Base-by-base conservation (phyloP, 2,888 invertebrate genomes). In the Sarcophaga rosellei region DNA sequence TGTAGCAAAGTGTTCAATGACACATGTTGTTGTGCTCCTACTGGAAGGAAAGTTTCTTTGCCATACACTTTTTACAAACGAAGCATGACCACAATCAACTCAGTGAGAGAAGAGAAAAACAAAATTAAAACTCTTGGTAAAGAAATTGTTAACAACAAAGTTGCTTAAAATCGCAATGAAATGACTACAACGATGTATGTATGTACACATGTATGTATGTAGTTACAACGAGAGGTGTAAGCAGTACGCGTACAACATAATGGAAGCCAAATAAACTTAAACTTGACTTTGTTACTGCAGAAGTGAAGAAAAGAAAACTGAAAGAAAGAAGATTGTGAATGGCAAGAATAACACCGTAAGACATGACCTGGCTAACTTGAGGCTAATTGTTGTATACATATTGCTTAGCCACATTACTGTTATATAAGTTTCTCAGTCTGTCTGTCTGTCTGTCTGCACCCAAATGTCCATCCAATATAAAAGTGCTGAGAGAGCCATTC, bases 291-390 rank as follows among this genome's bases (percentile, higher is more conserved):
- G 81, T 84, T 81, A 62, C 73, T 65, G 62, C 6, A 61, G 74
- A 66, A 66, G 57, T 45, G 59, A 25, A 20, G 59, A 25, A 76
- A 65, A 59, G 6, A 45, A 21, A n/a, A 17, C 0, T n/a, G 15
- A n/a, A 25, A 25, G n/a, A n/a, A n/a, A n/a, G n/a, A n/a, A 70
- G 57, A 3, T 35, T 35, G 35, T 8, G 8, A 57, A 35, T 17
- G 12, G 12, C 53, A 17, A 65, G 15, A 35, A 21, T 3, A 70
- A 84, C 84, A 86, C 84, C 86, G 81, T 77, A 75, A 81, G 81
- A 86, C 86, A 86, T 86, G 86, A 86, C 86, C 86, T 80, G 81
- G 84, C 86, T 81, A 86, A 86, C 84, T 84, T 6, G 86, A 81
- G 84, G 86, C 69, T 81, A 86, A 86, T 86, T 86, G 86, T 74